Evolutionary conservation across 1,140 invertebrate genomes (phyloP).

Genomic region (Glossosoma conforme): DNA sequence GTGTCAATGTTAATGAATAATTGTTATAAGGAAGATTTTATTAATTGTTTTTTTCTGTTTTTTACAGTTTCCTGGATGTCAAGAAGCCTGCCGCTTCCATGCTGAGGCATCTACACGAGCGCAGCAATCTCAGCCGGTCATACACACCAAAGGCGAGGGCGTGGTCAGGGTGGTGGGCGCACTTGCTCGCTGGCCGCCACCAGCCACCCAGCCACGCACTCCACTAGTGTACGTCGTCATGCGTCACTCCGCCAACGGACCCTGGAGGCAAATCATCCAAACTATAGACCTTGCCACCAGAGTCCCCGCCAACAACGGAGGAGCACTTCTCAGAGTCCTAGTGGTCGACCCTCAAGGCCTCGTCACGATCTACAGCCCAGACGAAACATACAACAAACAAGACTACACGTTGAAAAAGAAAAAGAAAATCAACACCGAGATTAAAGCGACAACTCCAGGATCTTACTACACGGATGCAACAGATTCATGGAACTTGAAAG

Average conservation of each 20-base stretch:
- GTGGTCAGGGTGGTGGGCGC: slow-evolving; percentile 55
- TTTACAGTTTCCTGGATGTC: slow-evolving; percentile 63
- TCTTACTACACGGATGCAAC: slow-evolving; percentile 43
- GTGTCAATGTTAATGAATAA: neutral
- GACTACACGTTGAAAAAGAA: slow-evolving; percentile 40
- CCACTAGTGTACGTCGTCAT: slow-evolving; percentile 67
- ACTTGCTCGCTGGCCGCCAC: slow-evolving; percentile 56
- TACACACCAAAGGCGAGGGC: slow-evolving; percentile 61
- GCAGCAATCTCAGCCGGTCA: slow-evolving; percentile 59
- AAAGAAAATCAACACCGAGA: slow-evolving; percentile 54
- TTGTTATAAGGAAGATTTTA: neutral
- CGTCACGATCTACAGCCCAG: slow-evolving; percentile 62
- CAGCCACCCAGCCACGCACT: slow-evolving; percentile 45
- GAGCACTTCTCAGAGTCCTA: slow-evolving; percentile 57
- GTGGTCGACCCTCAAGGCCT: slow-evolving; percentile 61
- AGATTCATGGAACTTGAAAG: slow-evolving; percentile 57
- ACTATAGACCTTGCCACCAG: slow-evolving; percentile 55
- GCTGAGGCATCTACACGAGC: slow-evolving; percentile 51
- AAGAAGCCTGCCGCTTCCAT: slow-evolving; percentile 64
- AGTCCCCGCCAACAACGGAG: slow-evolving; percentile 54
- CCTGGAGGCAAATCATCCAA: slow-evolving; percentile 64
- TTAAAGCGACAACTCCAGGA: slow-evolving; percentile 53
- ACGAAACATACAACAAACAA: slow-evolving; percentile 41
- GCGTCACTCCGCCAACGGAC: slow-evolving; percentile 53
- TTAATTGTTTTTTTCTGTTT: slow-evolving; percentile 33